Evolutionary conservation across 2,888 invertebrate species (phyloP).

Genomic region (Drosophila nigritarsus): DNA sequence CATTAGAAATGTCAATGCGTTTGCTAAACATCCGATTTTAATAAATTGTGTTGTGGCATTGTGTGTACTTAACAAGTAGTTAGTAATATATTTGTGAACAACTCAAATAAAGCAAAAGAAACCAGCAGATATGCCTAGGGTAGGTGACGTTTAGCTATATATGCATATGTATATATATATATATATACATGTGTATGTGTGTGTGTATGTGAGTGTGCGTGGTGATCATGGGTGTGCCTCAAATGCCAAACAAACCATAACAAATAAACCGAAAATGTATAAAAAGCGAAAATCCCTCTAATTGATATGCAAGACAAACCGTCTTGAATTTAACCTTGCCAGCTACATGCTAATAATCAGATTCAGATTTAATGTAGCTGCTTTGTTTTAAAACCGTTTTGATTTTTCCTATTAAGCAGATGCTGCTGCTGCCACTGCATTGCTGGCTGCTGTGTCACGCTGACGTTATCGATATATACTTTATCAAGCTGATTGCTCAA

Average conservation of each 20-base stretch:
- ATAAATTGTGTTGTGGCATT: constrained; percentile 17
- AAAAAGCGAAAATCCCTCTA: constrained; percentile 10
- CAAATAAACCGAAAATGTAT: constrained; percentile 19
- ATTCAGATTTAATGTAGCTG: not conserved
- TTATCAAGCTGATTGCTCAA: constrained; percentile 1
- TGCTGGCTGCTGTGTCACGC: constrained; percentile 46
- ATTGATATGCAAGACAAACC: constrained; percentile 36
- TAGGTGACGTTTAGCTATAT: constrained; percentile 48
- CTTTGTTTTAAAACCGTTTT: constrained; percentile 30
- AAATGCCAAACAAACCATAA: constrained; percentile 48
- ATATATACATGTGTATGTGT: constrained; percentile 11
- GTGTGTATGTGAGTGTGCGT: constrained; percentile 13
- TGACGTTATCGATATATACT: constrained; percentile 38
- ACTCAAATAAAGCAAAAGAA: constrained; percentile 27
- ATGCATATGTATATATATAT: constrained; percentile 10
- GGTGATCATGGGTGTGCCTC: constrained; percentile 43
- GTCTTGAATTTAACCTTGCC: constrained; percentile 17
- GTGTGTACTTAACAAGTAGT: constrained; percentile 13
- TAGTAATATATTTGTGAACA: constrained; percentile 21
- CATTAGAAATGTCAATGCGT: constrained; percentile 38
- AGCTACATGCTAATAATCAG: constrained; percentile 2
- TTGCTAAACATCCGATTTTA: constrained; percentile 20
- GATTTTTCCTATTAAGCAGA: constrained; percentile 16
- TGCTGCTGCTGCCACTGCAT: constrained; percentile 5
- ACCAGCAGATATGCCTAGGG: constrained; percentile 68